phyloP scores from a whole-genome alignment of 2,113 vertebrate genomes.

The Dunckerocampus dactyliophorus region DNA sequence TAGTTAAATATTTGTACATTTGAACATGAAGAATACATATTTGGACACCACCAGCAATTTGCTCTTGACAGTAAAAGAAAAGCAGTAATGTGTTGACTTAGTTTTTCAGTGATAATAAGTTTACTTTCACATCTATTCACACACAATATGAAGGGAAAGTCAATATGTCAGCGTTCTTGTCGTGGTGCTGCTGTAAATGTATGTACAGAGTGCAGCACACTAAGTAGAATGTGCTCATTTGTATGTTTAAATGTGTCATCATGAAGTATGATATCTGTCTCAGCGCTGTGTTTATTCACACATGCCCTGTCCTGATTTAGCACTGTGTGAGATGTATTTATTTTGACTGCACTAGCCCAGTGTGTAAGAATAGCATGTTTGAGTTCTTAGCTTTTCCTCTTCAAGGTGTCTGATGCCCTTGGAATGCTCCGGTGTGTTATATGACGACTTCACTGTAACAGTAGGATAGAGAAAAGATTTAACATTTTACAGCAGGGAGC shows the following conservation, averaged over 20 bases:
- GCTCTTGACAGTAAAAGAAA: no score
- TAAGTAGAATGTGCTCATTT: neutral
- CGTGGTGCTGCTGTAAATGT: neutral
- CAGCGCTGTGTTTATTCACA: slow-evolving; percentile 6
- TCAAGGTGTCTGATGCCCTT: neutral
- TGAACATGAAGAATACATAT: no score
- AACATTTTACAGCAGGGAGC: slow-evolving; percentile 52
- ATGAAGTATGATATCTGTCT: slow-evolving; percentile 5
- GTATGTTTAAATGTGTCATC: neutral
- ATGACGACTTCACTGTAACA: slow-evolving; percentile 21
- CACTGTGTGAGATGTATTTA: slow-evolving; percentile 25
- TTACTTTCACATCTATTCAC: neutral
- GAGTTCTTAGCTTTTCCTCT: slow-evolving; percentile 19
- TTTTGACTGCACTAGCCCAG: slow-evolving; percentile 19
- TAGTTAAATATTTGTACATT: no score
- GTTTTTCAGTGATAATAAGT: slow-evolving; percentile 13
- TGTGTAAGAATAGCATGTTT: slow-evolving; percentile 23
- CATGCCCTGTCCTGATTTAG: neutral
- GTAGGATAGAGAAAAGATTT: slow-evolving; percentile 35
- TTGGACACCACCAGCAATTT: neutral
- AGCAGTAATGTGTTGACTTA: slow-evolving; percentile 5
- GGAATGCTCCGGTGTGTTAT: neutral
- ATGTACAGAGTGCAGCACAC: neutral
- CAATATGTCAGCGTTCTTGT: neutral
- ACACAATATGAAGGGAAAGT: neutral